A percentile compares a stretch with the other conserved stretches of the same genome.
Conservation (phyloP, 2,797 vertebrate genomes). For the Streptopelia turtur region DNA sequence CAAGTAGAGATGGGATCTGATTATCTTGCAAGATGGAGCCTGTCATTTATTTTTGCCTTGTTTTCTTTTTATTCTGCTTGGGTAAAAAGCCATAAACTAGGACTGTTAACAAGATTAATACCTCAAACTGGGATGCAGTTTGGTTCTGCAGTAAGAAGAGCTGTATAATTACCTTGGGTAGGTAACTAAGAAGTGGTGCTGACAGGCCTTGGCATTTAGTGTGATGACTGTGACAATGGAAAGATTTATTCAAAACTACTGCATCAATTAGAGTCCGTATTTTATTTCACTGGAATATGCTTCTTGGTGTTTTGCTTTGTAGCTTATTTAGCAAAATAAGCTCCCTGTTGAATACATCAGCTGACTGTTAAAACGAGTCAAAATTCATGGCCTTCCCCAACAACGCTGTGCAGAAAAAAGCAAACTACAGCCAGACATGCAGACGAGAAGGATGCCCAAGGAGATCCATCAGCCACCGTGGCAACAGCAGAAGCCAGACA, state of each 20-base stretch:
- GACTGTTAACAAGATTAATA: slow-evolving; percentile 2
- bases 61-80: not conserved
- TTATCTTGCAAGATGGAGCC: not conserved
- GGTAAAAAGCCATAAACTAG: not conserved
- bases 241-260: slow-evolving; percentile 63
- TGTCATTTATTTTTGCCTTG: not conserved
- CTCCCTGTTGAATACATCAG: slow-evolving; percentile 36
- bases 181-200: slow-evolving; percentile 53
- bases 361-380: slow-evolving; percentile 47
- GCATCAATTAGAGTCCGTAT: not conserved
- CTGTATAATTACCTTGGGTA: slow-evolving; percentile 47
- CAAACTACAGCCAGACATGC: not conserved
- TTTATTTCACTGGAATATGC: slow-evolving; percentile 57
- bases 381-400: slow-evolving; percentile 20
- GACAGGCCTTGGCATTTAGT: slow-evolving; percentile 57
- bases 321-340: slow-evolving; percentile 57
- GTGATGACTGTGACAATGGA: slow-evolving; percentile 40
- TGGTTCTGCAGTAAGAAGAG: slow-evolving; percentile 6
- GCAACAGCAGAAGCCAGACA: not conserved
- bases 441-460: not conserved
- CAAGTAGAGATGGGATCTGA: not conserved
- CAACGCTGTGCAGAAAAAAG: not conserved
- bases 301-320: slow-evolving; percentile 53
- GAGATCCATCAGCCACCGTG: not conserved
- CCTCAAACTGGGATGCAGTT: not conserved